Percentiles rank a stretch among this genome's conserved stretches.
Evolutionary conservation across 2,113 vertebrate genomes (phyloP).

Genomic region (Lophochroa leadbeateri): DNA sequence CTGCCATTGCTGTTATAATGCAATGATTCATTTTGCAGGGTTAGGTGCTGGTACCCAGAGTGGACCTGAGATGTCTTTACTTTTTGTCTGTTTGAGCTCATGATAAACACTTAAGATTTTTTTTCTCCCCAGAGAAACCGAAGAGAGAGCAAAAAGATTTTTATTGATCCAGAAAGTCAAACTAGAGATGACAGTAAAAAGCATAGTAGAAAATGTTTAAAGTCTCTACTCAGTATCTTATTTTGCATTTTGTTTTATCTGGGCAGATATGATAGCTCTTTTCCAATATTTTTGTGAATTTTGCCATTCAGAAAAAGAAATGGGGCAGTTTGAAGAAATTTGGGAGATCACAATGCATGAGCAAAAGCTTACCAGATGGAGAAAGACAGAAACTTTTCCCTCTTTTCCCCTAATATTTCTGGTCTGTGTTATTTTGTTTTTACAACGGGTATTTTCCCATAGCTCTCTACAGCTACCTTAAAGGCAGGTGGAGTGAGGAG

Average conservation of each 20-base stretch:
- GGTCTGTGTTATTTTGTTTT: not conserved
- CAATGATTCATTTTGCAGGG: too few relatives aligned
- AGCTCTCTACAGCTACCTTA: not conserved
- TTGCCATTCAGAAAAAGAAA: constrained; percentile 3
- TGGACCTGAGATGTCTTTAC: not conserved
- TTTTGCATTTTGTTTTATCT: not conserved
- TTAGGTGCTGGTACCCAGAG: too few relatives aligned
- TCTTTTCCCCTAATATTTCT: not conserved
- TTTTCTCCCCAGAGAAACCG: not conserved
- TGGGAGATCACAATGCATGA: not conserved
- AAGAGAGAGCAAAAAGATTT: not conserved
- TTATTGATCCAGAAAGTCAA: not conserved
- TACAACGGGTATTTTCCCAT: not conserved
- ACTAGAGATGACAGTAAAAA: not conserved
- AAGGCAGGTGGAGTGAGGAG: not conserved
- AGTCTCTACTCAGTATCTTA: not conserved
- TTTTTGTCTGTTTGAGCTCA: not conserved
- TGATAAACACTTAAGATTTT: not conserved
- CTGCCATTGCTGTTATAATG: too few relatives aligned
- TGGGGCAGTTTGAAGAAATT: not conserved
- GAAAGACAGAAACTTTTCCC: not conserved
- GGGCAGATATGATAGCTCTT: not conserved
- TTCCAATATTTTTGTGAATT: not conserved
- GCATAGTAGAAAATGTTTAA: not conserved
- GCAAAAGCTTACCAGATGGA: not conserved